A percentile compares a stretch with the other conserved stretches of the same genome.
These are phyloP conservation scores for Catharus fuscescens DNA, from an alignment of 2,113 vertebrate genomes.

Conservation along the genomic window DNA sequence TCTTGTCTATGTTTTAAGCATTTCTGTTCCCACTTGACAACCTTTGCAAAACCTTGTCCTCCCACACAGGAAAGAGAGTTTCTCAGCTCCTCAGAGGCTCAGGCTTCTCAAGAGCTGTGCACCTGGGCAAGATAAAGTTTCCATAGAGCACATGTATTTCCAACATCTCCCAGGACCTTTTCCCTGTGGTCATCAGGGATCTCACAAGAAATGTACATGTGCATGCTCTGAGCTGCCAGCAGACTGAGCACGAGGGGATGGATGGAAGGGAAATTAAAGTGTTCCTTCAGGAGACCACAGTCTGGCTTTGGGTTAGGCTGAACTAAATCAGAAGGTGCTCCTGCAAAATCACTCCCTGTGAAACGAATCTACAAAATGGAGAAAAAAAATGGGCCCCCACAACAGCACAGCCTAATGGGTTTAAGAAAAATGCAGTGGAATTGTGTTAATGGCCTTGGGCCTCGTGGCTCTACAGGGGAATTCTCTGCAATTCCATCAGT, in stretches of 20 bases:
- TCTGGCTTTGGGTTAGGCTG: background rate
- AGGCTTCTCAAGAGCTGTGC: constrained; percentile 33
- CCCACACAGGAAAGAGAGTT: constrained; percentile 43
- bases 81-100: constrained; percentile 21
- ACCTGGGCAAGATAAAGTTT: constrained; percentile 51
- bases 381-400: background rate
- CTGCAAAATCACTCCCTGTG: background rate
- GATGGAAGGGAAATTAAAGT: background rate
- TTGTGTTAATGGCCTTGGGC: background rate
- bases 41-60: background rate
- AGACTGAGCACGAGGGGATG: background rate
- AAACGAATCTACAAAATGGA: background rate
- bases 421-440: background rate
- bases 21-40: constrained; percentile 2
- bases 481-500: background rate
- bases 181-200: constrained; percentile 2
- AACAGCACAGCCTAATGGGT: background rate
- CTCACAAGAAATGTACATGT: constrained; percentile 11
- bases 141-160: constrained; percentile 2
- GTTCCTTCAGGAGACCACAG: background rate
- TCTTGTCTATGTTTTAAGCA: background rate
- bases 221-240: constrained; percentile 34
- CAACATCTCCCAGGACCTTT: constrained; percentile 8
- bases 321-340: background rate
- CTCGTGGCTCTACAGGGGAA: background rate